Base-by-base conservation (phyloP, 2,113 vertebrate genomes). In the Amia ocellicauda region DNA sequence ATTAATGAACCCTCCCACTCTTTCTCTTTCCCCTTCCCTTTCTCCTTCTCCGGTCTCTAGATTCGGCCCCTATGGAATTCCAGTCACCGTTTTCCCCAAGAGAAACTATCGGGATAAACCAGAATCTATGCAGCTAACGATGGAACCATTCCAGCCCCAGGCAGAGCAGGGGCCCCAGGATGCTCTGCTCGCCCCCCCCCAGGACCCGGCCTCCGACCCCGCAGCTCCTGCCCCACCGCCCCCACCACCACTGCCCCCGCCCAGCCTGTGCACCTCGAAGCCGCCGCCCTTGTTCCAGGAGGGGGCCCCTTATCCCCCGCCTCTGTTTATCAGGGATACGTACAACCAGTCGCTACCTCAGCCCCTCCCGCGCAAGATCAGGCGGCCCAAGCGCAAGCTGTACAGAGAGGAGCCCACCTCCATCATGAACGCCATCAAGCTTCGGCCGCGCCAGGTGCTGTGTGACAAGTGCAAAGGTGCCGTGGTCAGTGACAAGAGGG, bases 301-400 rank as follows among this genome's bases (percentile, higher is more conserved):
- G 73, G 96, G 95, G 74, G 95, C 95, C 0, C 93, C 94, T 0
- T 98, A 97, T 60, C 97, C 97, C 57, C 96, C 95, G 50, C 97
- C 96, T 60, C 88, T 98, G 80, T 96, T 99, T 88, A 96, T 98
- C 93, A 95, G 97, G 92, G 95, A 98, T 93, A 96, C 94, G 0
- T 99, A 99, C 78, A 96, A 96, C 93, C 95, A 98, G 78, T 91
- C 94, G 69, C 93, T 99, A 94, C 96, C 97, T 95, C 96, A 99
- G 85, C 96, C 97, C 5, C 94, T 88, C 0, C 95, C 95, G n/a
- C 92, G 96, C 50, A 96, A 94, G 82, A 98, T 99, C 76, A 97
- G 94, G 71, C 90, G 95, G 71, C 95, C 93, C 42, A 97, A 97
- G 76, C 88, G 94, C 22, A 94, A 95, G 76, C 93, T 98, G 80